These are phyloP conservation scores for Sceloporus undulatus DNA, from an alignment of 2,113 vertebrate species.

Conservation along the genomic window DNA sequence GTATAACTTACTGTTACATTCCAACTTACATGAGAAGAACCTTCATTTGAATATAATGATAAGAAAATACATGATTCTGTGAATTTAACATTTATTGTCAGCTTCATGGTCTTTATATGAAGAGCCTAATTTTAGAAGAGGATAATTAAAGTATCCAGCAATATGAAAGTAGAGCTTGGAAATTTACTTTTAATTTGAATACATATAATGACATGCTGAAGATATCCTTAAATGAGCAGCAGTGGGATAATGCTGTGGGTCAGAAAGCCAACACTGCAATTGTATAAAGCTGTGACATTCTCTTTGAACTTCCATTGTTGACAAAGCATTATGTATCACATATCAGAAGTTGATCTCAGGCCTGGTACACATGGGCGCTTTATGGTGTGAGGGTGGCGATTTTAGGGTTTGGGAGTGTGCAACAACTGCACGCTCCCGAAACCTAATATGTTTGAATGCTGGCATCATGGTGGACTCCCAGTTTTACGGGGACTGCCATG, in stretches of 20 bases:
- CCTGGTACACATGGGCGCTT: too few species aligned
- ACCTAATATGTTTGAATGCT: too few species aligned
- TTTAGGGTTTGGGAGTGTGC: too few species aligned
- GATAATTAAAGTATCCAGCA: neutral
- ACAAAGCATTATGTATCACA: neutral
- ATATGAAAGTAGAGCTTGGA: neutral
- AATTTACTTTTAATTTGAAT: neutral
- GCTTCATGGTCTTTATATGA: slow-evolving; percentile 29
- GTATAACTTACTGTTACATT: slow-evolving; percentile 25
- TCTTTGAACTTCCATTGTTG: neutral
- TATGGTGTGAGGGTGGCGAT: too few species aligned
- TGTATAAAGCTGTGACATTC: neutral
- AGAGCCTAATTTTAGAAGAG: slow-evolving; percentile 30
- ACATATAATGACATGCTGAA: neutral
- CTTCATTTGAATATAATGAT: neutral
- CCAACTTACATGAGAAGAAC: slow-evolving; percentile 38
- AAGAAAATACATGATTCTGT: slow-evolving; percentile 26
- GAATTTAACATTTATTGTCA: fast-evolving
- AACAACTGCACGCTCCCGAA: too few species aligned
- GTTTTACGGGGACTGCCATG: too few species aligned
- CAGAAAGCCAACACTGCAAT: neutral
- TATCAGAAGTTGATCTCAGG: neutral
- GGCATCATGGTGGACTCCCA: too few species aligned
- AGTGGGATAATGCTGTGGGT: neutral
- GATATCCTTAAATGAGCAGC: neutral